These are phyloP conservation scores for Poecile atricapillus DNA, from an alignment of 2,113 vertebrate genomes.

Conservation along the genomic window DNA sequence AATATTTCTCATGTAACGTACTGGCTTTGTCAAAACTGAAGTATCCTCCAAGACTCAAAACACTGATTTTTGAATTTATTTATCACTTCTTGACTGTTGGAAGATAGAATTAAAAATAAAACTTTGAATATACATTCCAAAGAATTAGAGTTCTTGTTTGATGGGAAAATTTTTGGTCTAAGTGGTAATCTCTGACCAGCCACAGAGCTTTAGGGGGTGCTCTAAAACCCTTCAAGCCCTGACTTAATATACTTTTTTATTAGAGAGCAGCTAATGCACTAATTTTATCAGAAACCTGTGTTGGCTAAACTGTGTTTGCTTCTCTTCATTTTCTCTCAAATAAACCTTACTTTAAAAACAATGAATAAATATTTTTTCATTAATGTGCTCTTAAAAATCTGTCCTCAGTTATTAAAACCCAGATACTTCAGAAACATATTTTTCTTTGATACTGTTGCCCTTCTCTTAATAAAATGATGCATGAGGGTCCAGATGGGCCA, in stretches of 20 bases:
- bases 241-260: neutral
- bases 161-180: neutral
- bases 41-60: neutral
- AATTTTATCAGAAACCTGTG: neutral
- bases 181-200: neutral
- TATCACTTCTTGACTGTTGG: neutral
- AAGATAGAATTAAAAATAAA: conserved; percentile 7
- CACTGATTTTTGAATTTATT: neutral
- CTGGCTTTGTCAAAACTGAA: neutral
- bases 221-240: neutral
- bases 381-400: neutral
- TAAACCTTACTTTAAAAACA: conserved; percentile 22
- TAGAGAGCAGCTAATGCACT: neutral
- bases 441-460: neutral
- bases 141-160: neutral
- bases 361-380: neutral
- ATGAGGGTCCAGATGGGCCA: neutral
- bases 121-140: neutral
- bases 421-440: neutral
- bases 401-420: neutral
- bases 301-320: conserved; percentile 5
- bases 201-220: neutral
- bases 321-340: conserved; percentile 4
- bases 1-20: neutral
- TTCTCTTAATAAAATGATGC: neutral